Base-by-base conservation (phyloP, 2,888 invertebrate species). In the Xestoiulus laeticollis region DNA sequence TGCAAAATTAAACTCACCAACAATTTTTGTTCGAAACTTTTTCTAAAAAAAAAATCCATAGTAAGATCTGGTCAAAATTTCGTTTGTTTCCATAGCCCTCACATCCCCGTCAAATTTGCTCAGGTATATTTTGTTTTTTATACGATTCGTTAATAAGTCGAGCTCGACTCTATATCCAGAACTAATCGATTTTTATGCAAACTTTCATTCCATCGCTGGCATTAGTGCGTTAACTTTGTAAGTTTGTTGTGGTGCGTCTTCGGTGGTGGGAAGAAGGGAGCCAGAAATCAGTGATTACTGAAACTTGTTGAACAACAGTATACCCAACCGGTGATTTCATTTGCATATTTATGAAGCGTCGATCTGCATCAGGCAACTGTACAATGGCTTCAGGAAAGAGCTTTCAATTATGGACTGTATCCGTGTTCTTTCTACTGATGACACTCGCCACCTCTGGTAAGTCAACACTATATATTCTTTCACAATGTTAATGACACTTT, bases 171-270 rank as follows among this genome's bases (percentile, higher is more conserved):
- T 22, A 48, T 19, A 78, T 26, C 78, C 78, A 10, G 12, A 30
- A 30, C 30, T 78, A 78, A 78, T 78, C 78, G 78, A 78, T 78
- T 78, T 32, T 78, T 14, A 78, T 78, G 78, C 78, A 32, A 78
- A 78, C 30, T 78, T 78, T 30, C 78, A 78, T 78, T 78, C 14
- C 78, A 16, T 78, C 78, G 78, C 14, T 30, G 16, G 26, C 78
- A 4, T 32, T 26, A 12, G 78, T 78, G 78, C 78, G 78, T 2
- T 78, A 78, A 78, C 30, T 78, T 78, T 78, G 30, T 14, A 26
- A 78, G 16, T 32, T 78, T 78, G 78, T 78, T 30, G 14, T 78
- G 30, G 78, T 30, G 16, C 78, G 30, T 78, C 78, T 26, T 78
- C 30, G 16, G 78, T 14, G 30, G 78, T 30, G 78, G 16, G 30